phyloP scores from a whole-genome alignment of 2,888 invertebrate species.

The Lithophane leautieri region DNA sequence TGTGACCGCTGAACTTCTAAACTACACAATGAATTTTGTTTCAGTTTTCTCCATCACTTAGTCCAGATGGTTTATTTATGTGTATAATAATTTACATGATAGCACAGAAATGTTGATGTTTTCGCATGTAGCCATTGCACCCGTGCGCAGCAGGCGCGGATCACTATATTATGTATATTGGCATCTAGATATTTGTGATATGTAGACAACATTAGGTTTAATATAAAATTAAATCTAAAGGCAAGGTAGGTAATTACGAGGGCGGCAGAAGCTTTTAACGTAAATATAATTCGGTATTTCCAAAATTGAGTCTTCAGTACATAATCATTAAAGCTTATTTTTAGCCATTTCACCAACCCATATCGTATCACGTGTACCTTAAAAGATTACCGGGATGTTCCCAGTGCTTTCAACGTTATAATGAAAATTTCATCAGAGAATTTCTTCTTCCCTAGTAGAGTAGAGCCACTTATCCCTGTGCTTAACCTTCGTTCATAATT shows the following conservation, averaged over 20 bases:
- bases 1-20: not conserved
- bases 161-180: not conserved
- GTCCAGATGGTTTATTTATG: not conserved
- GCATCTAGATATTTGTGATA: not conserved
- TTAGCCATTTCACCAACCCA: constrained; percentile 4
- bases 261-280: not conserved
- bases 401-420: constrained; percentile 41
- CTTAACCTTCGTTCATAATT: constrained; percentile 70
- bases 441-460: constrained; percentile 49
- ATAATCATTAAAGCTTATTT: constrained; percentile 1
- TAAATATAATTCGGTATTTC: not conserved
- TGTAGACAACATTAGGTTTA: not conserved
- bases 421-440: constrained; percentile 66
- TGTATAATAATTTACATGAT: not conserved
- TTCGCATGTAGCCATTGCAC: not conserved
- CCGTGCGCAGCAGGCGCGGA: not conserved
- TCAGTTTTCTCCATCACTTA: not conserved
- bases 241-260: not conserved
- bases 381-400: constrained; percentile 40
- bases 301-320: constrained; percentile 3
- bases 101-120: not conserved
- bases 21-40: not conserved
- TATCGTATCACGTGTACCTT: constrained; percentile 35
- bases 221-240: too few species aligned
- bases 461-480: constrained; percentile 62